Evolutionary conservation across 1,140 invertebrate genomes (phyloP), one percentile per base, ranked within the genome.

Genomic region (Ptiloglossa arizonensis): DNA sequence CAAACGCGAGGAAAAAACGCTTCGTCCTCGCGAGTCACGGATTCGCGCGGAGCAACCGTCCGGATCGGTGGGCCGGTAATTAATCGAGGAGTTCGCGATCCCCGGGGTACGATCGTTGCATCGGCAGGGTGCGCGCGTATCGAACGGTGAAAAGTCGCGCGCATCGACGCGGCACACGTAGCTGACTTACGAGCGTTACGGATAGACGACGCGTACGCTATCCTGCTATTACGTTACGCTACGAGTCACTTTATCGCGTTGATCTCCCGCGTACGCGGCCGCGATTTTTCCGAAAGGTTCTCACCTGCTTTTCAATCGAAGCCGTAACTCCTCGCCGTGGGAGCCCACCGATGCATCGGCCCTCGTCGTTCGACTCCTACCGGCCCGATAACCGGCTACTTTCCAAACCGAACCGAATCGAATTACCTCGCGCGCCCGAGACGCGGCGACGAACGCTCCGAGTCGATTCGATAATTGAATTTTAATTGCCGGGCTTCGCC

Each of bases 241-340:
- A 38, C 66, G 19, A 46, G 67, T 48, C 52, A 76, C 74, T 76
- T 77, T 70, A 77, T 77, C 74, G 74, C 74, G 48, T 75, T 57
- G 48, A 75, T 75, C 74, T 59, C 4, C 27, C 74, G 44, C 15
- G 66, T 59, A 59, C 64, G 64, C 59, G 73, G 41, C n/a, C 32
- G 62, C 62, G 35, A 15, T 77, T 70, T 77, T 70, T 41, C 54
- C 4, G 13, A 70, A 50, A 50, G 11, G 24, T 77, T 62, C 66
- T 70, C 74, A 62, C 64, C 74, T 70, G 74, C 24, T 63, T 70
- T 63, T 62, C 63, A 77, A 77, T 71, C 11, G 68, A 52, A 54
- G 46, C 75, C 9, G 71, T 77, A 77, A 77, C 44, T 77, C 68
- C 56, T 48, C 73, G 32, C n/a, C n/a, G n/a, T n/a, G 13, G 19